These are phyloP conservation scores for Bostrychus sinensis DNA, from an alignment of 2,113 vertebrate genomes.

Conservation along the genomic window DNA sequence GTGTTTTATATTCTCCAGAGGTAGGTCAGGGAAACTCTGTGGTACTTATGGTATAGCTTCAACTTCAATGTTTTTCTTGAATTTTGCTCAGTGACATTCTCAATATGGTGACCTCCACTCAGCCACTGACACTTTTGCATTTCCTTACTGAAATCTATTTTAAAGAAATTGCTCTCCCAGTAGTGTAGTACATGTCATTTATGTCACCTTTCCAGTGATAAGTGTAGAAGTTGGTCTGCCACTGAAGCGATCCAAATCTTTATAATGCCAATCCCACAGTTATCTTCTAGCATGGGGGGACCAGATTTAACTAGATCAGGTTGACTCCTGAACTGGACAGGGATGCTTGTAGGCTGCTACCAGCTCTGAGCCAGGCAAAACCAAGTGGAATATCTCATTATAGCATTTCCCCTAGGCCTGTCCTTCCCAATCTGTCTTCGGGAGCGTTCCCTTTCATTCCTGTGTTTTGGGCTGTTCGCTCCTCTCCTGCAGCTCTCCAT, in stretches of 20 bases:
- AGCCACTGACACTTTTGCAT: background rate
- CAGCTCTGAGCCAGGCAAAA: conserved; percentile 35
- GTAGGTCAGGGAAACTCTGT: background rate
- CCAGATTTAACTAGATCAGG: conserved; percentile 39
- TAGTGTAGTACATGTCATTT: conserved; percentile 14
- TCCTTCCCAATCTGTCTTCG: conserved; percentile 62
- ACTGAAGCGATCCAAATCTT: conserved; percentile 40
- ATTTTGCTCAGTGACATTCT: background rate
- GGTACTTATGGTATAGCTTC: background rate
- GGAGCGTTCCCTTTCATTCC: conserved; percentile 25
- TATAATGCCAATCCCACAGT: conserved; percentile 41
- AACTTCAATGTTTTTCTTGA: background rate
- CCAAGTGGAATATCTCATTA: conserved; percentile 64
- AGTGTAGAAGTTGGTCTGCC: conserved; percentile 5
- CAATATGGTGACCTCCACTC: background rate
- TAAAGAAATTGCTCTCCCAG: conserved; percentile 8
- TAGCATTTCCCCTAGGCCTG: conserved; percentile 51
- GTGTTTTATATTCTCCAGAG: background rate
- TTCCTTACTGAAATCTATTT: conserved; percentile 3
- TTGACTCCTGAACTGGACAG: conserved; percentile 52
- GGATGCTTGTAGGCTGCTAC: conserved; percentile 47
- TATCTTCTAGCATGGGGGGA: conserved; percentile 29
- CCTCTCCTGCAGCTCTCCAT: conserved; percentile 27
- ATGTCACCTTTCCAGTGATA: conserved; percentile 19
- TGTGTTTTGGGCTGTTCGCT: conserved; percentile 28